Conservation (phyloP, 2,888 invertebrate species). For the Aspidiotus destructor region DNA sequence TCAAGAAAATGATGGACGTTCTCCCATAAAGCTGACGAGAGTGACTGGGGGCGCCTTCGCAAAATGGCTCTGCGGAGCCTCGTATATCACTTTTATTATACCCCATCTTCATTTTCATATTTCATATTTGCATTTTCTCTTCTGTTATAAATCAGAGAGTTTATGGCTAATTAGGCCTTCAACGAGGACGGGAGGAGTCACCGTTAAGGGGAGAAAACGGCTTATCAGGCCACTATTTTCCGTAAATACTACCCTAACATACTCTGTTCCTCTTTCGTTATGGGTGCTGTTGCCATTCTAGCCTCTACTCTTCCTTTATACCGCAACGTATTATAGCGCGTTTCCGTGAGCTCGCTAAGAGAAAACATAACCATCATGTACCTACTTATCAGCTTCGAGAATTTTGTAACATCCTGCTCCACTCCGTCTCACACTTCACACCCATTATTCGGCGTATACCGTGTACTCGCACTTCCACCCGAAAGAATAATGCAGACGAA, state of each 20-base stretch:
- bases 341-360: conserved; percentile 16
- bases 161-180: conserved; percentile 54
- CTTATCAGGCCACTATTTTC: conserved; percentile 33
- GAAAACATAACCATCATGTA: conserved; percentile 31
- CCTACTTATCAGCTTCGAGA: conserved; percentile 31
- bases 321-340: conserved; percentile 22
- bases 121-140: conserved; percentile 45
- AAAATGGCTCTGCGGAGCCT: conserved; percentile 66
- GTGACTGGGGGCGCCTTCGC: conserved; percentile 56
- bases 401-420: conserved; percentile 27
- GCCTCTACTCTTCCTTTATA: conserved; percentile 5
- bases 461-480: conserved; percentile 16
- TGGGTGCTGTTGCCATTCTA: conserved; percentile 29
- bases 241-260: conserved; percentile 22
- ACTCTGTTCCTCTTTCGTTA: conserved; percentile 20
- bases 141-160: conserved; percentile 55
- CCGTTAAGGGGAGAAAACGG: conserved; percentile 35
- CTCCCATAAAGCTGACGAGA: conserved; percentile 62
- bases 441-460: neutral
- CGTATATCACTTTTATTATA: conserved; percentile 72
- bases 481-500: conserved; percentile 6
- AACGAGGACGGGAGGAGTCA: conserved; percentile 37
- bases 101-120: conserved; percentile 57
- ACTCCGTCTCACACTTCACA: neutral
- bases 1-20: conserved; percentile 60